phyloP scores from a whole-genome alignment of 2,888 invertebrate species.

The Diaprepes abbreviatus region DNA sequence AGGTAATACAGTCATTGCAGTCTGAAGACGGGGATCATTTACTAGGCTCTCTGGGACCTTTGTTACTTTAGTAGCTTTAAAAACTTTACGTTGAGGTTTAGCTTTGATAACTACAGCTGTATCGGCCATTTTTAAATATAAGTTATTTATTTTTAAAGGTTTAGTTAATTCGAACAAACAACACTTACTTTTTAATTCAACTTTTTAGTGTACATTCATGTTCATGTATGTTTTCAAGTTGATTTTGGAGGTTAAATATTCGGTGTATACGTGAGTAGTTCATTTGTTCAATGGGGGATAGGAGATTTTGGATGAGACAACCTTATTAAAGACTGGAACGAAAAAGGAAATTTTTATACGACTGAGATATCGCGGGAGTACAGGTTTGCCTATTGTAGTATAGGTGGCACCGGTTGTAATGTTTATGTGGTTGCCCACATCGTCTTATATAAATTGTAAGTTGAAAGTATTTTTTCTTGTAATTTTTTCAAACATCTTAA shows the following conservation, averaged over 20 bases:
- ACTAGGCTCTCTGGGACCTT: conserved; percentile 86
- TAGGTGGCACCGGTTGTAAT: too few relatives aligned
- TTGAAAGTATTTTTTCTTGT: too few relatives aligned
- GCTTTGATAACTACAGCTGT: conserved; percentile 79
- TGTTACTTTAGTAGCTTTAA: conserved; percentile 81
- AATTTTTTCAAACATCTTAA: too few relatives aligned
- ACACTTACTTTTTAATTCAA: conserved; percentile 12
- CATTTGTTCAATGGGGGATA: conserved; percentile 40
- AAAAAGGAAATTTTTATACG: too few relatives aligned
- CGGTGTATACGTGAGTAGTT: conserved; percentile 42
- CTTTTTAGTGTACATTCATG: conserved; percentile 8
- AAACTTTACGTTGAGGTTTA: conserved; percentile 84
- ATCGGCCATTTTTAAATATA: conserved; percentile 52
- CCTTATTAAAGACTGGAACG: too few relatives aligned
- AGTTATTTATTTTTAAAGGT: neutral
- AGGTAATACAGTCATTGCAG: conserved; percentile 84
- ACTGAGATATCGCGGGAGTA: too few relatives aligned
- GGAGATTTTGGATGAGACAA: neutral
- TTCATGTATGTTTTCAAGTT: neutral
- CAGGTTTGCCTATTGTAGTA: too few relatives aligned
- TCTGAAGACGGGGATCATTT: conserved; percentile 80
- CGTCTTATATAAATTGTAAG: too few relatives aligned
- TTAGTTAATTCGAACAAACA: neutral
- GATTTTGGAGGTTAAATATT: conserved; percentile 37
- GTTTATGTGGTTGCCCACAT: too few relatives aligned